Base-by-base conservation (phyloP, 1,140 invertebrate genomes). In the Ceratosolen solmsi region DNA sequence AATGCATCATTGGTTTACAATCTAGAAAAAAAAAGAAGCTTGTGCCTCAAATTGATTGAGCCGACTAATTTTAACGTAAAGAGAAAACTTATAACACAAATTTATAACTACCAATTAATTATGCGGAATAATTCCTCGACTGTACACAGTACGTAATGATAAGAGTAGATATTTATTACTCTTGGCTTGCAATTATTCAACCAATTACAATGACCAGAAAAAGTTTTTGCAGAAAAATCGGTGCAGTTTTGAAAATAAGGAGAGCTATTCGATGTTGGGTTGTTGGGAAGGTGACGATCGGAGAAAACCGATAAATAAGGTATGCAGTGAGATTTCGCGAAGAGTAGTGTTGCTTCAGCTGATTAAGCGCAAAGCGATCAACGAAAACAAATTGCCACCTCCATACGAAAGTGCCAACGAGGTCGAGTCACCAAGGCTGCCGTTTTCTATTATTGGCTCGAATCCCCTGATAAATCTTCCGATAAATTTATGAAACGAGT, bases 351-450 rank as follows among this genome's bases (percentile, higher is more conserved):
- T 3, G 63, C 7, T 33, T 30, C 3, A 36, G 20, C 8, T 70
- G 65, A 70, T 41, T 41, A 46, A 70, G 65, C 65, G 65, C 4
- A 46, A 70, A 63, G 27, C 60, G 60, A 70, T 70, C 65, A 36
- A 70, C 65, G 36, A 41, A 20, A 49, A 72, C 70, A 72, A 72
- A 72, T 72, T 72, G 70, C 70, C 25, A 13, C 60, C 60, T 63
- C 27, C 60, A 27, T 27, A 20, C 20, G 17, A 68, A 22, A 33
- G 36, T 13, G 5, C 1, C 17, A 38, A 68, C 36, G 63, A 38
- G 63, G 27, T 22, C 33, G 63, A 22, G 30, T 65, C 60, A 15
- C 33, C 33, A 13, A 27, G 25, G 63, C 63, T 68, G 63, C 36
- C 15, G 36, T 56, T 51, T 56, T 51, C 27, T 36, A 56, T n/a